Evolutionary conservation across 2,113 vertebrate species (phyloP).

Genomic region (Neogale vison): DNA sequence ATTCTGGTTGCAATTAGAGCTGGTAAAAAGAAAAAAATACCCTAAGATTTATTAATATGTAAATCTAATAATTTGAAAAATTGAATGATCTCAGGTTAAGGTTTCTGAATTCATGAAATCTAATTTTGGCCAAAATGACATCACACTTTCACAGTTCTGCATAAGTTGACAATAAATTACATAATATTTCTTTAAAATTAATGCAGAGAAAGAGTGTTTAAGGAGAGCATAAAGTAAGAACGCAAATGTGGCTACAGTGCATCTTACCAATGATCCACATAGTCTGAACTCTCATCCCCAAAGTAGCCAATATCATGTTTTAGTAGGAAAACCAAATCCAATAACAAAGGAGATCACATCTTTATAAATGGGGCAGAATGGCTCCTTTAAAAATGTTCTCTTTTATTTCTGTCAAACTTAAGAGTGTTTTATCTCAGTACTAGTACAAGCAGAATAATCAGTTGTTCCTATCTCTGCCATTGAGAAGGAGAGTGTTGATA

Average conservation of each 20-base stretch:
- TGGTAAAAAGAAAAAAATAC: constrained; percentile 62
- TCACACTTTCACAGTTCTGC: constrained; percentile 41
- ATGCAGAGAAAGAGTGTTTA: background rate
- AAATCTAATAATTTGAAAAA: constrained; percentile 69
- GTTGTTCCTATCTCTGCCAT: background rate
- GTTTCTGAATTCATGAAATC: constrained; percentile 59
- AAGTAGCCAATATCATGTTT: background rate
- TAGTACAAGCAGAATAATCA: background rate
- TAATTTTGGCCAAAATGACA: constrained; percentile 68
- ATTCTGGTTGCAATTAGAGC: constrained; percentile 67
- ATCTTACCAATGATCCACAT: background rate
- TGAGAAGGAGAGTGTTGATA: background rate
- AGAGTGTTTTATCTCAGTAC: background rate
- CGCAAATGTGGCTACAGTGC: background rate
- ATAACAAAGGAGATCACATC: background rate
- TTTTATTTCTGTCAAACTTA: background rate
- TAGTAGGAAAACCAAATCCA: background rate
- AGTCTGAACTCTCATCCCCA: background rate
- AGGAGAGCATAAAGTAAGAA: background rate
- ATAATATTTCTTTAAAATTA: constrained; percentile 46
- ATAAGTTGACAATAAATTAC: constrained; percentile 37
- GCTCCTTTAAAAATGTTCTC: background rate
- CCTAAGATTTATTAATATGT: constrained; percentile 68
- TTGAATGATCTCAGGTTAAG: constrained; percentile 61
- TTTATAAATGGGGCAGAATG: background rate